Evolutionary conservation across 2,797 vertebrate genomes (phyloP).

Genomic region (Manis pentadactyla): DNA sequence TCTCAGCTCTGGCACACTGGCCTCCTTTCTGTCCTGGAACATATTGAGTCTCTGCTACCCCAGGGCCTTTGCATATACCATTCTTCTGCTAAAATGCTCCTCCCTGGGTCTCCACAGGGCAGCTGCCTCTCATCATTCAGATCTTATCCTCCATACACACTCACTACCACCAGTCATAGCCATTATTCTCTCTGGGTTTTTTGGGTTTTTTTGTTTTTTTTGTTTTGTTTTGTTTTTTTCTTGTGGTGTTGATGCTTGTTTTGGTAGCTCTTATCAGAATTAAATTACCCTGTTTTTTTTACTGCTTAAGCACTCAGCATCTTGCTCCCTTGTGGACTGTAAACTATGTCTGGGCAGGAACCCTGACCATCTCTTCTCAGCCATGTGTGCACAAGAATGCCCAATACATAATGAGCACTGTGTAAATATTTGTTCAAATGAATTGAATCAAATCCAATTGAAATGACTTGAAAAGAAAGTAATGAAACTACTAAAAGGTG

Average conservation of each 20-base stretch:
- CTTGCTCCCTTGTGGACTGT: background rate
- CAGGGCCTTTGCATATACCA: background rate
- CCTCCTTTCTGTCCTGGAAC: background rate
- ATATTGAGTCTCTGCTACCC: background rate
- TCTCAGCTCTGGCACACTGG: background rate
- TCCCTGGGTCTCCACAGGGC: background rate
- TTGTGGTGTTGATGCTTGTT: background rate
- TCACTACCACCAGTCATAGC: background rate
- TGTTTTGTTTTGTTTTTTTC: too few relatives aligned
- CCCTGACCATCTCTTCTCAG: background rate
- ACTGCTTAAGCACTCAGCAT: background rate
- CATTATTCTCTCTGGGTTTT: too few relatives aligned
- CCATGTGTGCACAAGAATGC: background rate
- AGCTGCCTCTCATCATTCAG: background rate
- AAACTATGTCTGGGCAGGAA: background rate
- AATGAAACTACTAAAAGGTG: background rate
- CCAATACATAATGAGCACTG: background rate
- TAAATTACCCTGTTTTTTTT: background rate
- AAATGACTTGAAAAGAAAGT: slow-evolving; percentile 24
- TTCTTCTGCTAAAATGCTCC: background rate
- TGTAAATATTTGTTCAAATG: background rate
- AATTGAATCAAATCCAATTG: background rate
- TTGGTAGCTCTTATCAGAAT: background rate
- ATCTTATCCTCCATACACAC: background rate
- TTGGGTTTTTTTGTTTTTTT: too few relatives aligned